phyloP scores from a whole-genome alignment of 2,888 invertebrate species.

The Sminthurides aquaticus region DNA sequence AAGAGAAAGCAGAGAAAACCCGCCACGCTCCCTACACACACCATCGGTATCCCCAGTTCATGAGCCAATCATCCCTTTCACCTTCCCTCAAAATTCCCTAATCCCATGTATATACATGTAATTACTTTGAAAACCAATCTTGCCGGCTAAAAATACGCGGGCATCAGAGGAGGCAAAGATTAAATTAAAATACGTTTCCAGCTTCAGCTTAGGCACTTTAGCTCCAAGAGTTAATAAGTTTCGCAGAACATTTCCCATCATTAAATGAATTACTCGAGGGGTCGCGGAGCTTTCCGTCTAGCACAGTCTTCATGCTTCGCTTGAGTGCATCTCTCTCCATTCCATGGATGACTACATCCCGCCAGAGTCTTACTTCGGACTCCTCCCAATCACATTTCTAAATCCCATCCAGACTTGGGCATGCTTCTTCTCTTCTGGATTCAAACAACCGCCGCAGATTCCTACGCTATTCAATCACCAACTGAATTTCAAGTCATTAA shows the following conservation, averaged over 20 bases:
- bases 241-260: constrained; percentile 2
- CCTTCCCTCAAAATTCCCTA: too few relatives aligned
- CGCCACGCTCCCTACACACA: too few relatives aligned
- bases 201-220: background rate
- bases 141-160: background rate
- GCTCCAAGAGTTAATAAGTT: constrained; percentile 7
- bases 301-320: background rate
- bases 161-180: background rate
- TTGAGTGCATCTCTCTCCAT: background rate
- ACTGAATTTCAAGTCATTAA: constrained; percentile 31
- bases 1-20: too few relatives aligned
- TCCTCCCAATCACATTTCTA: constrained; percentile 29
- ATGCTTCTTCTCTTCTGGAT: background rate
- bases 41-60: too few relatives aligned
- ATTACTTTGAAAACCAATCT: too few relatives aligned
- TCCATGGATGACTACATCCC: background rate
- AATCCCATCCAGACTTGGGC: constrained; percentile 19
- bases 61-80: too few relatives aligned
- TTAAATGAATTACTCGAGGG: background rate
- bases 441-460: constrained; percentile 6
- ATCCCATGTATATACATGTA: too few relatives aligned
- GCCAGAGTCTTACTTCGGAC: too few relatives aligned
- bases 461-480: background rate
- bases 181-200: background rate
- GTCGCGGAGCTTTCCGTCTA: background rate